A percentile compares a stretch with the other conserved stretches of the same genome.
Conservation (phyloP, 2,113 vertebrate species). For the Lota lota region DNA sequence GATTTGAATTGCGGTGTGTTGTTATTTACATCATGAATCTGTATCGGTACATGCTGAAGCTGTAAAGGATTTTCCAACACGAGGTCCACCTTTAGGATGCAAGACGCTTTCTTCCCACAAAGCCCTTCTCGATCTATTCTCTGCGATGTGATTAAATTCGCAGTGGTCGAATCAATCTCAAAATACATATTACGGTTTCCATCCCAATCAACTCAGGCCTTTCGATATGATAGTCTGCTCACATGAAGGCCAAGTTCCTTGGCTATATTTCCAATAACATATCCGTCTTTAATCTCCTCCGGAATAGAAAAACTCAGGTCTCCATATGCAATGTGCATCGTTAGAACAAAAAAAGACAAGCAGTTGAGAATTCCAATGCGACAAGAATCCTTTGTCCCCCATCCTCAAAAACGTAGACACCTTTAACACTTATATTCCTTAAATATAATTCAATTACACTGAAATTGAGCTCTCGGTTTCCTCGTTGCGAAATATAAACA, state of each 20-base stretch:
- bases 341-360: constrained; percentile 25
- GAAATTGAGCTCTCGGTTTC: no score
- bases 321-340: constrained; percentile 10
- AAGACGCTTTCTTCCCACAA: constrained; percentile 49
- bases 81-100: constrained; percentile 62
- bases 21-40: constrained; percentile 71
- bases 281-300: constrained; percentile 54
- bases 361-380: background rate
- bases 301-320: constrained; percentile 49
- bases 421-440: no score
- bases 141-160: constrained; percentile 57
- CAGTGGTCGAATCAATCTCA: constrained; percentile 47
- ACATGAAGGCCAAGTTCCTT: constrained; percentile 55
- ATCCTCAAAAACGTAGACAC: no score
- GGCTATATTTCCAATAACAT: constrained; percentile 55
- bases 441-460: no score
- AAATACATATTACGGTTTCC: constrained; percentile 53
- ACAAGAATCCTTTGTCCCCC: constrained; percentile 15
- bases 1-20: constrained; percentile 58
- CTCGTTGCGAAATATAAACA: no score
- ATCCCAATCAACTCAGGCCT: constrained; percentile 37
- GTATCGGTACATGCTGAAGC: constrained; percentile 43
- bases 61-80: constrained; percentile 37
- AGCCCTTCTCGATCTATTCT: constrained; percentile 68
- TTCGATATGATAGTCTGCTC: constrained; percentile 29